Conservation (phyloP, 2,797 vertebrate species). For the Notolabrus celidotus region DNA sequence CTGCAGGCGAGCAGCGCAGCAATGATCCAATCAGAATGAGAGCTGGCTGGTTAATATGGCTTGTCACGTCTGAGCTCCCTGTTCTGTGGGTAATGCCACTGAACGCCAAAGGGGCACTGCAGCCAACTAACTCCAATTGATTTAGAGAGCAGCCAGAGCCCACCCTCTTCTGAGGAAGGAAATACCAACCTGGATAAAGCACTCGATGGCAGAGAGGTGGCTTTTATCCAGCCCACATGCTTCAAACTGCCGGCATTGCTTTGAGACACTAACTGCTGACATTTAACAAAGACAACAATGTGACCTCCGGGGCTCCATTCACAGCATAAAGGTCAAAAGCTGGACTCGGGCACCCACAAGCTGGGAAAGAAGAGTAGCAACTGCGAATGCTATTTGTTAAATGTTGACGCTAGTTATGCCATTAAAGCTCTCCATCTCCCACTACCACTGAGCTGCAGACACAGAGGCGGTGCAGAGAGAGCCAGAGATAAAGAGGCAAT, state of each 20-base stretch:
- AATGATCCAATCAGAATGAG: constrained; percentile 71
- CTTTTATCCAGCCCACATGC: constrained; percentile 55
- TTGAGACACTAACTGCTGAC: constrained; percentile 68
- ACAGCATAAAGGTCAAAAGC: constrained; percentile 67
- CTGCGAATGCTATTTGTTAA: constrained; percentile 32
- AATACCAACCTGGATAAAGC: constrained; percentile 55
- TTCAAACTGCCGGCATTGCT: constrained; percentile 48
- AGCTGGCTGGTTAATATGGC: constrained; percentile 73
- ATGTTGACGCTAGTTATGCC: constrained; percentile 43
- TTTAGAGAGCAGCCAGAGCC: constrained; percentile 60
- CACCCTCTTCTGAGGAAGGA: constrained; percentile 43
- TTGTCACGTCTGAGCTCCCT: constrained; percentile 71
- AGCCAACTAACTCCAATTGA: constrained; percentile 68
- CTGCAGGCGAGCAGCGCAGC: constrained; percentile 60
- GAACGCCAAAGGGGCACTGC: constrained; percentile 61
- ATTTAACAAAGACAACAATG: constrained; percentile 72
- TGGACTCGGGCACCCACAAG: constrained; percentile 38
- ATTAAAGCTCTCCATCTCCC: constrained; percentile 40
- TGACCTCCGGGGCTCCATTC: constrained; percentile 56
- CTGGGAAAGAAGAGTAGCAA: constrained; percentile 6
- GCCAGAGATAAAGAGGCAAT: constrained; percentile 33
- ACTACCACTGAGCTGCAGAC: neutral
- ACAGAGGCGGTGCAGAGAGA: neutral
- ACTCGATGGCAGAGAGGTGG: constrained; percentile 38
- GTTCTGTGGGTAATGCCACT: constrained; percentile 70